phyloP scores from a whole-genome alignment of 2,888 invertebrate species.

The Micoletzkya japonica region DNA sequence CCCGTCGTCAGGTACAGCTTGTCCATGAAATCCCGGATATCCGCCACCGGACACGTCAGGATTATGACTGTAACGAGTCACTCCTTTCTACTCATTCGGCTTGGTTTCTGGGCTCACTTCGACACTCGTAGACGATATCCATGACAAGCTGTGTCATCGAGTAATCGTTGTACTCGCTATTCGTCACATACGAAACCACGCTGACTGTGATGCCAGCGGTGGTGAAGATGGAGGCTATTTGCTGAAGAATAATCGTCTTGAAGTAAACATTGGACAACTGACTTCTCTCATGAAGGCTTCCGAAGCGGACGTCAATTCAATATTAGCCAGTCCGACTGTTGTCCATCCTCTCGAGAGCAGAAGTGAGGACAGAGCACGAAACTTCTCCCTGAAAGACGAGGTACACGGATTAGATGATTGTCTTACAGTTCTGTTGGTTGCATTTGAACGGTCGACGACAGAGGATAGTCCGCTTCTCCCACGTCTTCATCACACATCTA shows the following conservation, averaged over 20 bases:
- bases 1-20: constrained; percentile 19
- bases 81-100: background rate
- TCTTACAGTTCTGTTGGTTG: constrained; percentile 16
- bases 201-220: constrained; percentile 15
- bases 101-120: background rate
- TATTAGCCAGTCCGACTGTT: constrained; percentile 36
- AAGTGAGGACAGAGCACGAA: constrained; percentile 36
- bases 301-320: background rate
- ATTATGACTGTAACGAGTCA: constrained; percentile 1
- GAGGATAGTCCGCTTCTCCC: constrained; percentile 11
- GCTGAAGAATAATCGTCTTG: background rate
- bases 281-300: constrained; percentile 13
- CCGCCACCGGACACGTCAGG: background rate
- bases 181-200: background rate
- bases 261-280: background rate
- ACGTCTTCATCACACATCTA: constrained; percentile 18
- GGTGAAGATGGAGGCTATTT: constrained; percentile 1
- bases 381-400: constrained; percentile 25
- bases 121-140: constrained; percentile 11
- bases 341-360: constrained; percentile 35
- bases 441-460: constrained; percentile 7
- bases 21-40: background rate
- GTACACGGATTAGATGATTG: background rate
- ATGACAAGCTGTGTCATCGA: background rate
- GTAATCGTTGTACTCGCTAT: constrained; percentile 1